Conservation (phyloP, 1,140 invertebrate genomes). For the Wiebesia pumilae region DNA sequence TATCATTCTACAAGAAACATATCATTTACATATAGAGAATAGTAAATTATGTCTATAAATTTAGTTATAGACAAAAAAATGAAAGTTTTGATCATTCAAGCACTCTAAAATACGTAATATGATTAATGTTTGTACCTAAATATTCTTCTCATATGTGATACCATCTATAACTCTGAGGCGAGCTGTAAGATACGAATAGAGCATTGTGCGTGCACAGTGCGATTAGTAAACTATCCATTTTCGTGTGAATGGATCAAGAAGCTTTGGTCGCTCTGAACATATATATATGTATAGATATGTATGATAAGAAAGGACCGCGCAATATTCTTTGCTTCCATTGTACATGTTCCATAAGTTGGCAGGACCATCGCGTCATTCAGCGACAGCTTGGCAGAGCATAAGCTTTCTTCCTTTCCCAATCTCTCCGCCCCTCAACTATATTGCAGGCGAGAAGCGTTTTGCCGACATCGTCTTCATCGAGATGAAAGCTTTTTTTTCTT, state of each 20-base stretch:
- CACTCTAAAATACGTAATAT: neutral
- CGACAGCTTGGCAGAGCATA: slow-evolving; percentile 74
- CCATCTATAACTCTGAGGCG: neutral
- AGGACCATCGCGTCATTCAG: slow-evolving; percentile 68
- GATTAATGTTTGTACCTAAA: neutral
- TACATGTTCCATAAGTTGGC: slow-evolving; percentile 73
- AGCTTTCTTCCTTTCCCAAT: slow-evolving; percentile 60
- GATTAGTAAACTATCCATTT: slow-evolving; percentile 19
- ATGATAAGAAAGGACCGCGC: slow-evolving; percentile 53
- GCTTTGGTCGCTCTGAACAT: neutral
- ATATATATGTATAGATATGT: slow-evolving; percentile 2
- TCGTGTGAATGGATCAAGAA: neutral
- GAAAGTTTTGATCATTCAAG: neutral
- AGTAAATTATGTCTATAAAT: neutral
- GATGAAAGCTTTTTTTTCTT: neutral
- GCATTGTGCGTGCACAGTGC: neutral
- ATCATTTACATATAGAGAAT: neutral
- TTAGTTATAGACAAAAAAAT: neutral
- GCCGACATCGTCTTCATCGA: slow-evolving; percentile 21
- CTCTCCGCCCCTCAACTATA: slow-evolving; percentile 20
- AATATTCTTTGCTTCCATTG: slow-evolving; percentile 71
- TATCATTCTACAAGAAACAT: neutral
- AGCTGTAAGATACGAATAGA: neutral
- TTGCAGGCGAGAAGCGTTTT: slow-evolving; percentile 36
- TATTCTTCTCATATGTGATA: neutral